Percentiles rank a stretch among this genome's conserved stretches.
Evolutionary conservation across 1,140 invertebrate genomes (phyloP).

Genomic region (Steinernema khuongi): DNA sequence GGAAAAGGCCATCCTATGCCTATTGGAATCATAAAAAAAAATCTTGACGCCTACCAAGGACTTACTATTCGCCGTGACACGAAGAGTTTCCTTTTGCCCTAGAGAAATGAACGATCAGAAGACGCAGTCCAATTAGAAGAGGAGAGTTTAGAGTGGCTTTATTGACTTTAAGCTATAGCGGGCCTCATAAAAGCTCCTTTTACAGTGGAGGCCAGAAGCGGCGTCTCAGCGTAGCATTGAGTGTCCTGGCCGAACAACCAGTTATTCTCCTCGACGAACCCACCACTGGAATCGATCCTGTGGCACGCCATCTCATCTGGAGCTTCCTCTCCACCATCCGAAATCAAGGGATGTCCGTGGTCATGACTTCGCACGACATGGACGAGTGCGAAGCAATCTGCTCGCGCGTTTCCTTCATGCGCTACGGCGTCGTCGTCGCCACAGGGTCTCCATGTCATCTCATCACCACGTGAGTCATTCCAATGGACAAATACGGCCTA

Average conservation of each 20-base stretch:
- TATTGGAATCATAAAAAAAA: no score
- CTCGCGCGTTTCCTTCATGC: conserved; percentile 45
- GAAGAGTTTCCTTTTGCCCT: conserved; percentile 22
- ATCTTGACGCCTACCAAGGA: no score
- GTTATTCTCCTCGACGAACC: conserved; percentile 64
- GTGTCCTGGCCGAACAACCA: conserved; percentile 62
- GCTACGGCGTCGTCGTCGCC: conserved; percentile 61
- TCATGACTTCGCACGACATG: conserved; percentile 26
- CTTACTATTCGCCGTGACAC: conserved; percentile 39
- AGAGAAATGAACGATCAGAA: no score
- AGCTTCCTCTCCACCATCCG: conserved; percentile 47
- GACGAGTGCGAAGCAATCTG: conserved; percentile 56
- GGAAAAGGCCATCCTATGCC: no score
- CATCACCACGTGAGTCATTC: conserved; percentile 55
- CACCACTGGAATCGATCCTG: conserved; percentile 65
- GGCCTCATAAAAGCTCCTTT: no score
- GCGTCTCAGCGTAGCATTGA: conserved; percentile 62
- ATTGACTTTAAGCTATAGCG: no score
- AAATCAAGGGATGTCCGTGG: neutral
- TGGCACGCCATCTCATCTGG: conserved; percentile 63
- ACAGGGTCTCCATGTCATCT: conserved; percentile 62
- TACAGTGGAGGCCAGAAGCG: conserved; percentile 63
- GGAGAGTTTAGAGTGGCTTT: no score
- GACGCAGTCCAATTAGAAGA: no score
- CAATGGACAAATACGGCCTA: neutral